Conservation (phyloP, 2,888 invertebrate genomes). For the Eupithecia subfuscata region DNA sequence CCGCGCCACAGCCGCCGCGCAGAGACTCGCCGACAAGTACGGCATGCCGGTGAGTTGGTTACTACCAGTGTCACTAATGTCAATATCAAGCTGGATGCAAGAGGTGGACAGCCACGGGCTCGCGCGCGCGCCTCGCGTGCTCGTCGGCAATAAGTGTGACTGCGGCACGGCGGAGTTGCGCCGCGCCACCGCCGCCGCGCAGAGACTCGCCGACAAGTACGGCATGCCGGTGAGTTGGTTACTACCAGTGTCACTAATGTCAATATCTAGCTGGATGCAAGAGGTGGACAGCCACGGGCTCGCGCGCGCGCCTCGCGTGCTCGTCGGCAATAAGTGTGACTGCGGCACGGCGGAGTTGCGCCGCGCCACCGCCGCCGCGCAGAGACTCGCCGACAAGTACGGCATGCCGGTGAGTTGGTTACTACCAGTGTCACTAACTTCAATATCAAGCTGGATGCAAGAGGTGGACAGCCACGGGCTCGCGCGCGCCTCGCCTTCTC, state of each 20-base stretch:
- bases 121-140: slow-evolving; percentile 86
- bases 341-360: slow-evolving; percentile 81
- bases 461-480: slow-evolving; percentile 89
- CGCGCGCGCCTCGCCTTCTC: slow-evolving; percentile 87
- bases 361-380: slow-evolving; percentile 88
- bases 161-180: slow-evolving; percentile 81
- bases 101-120: slow-evolving; percentile 89
- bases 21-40: slow-evolving; percentile 88
- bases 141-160: slow-evolving; percentile 93
- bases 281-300: slow-evolving; percentile 89
- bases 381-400: slow-evolving; percentile 88
- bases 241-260: too few species aligned
- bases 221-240: slow-evolving; percentile 86
- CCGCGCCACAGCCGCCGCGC: slow-evolving; percentile 88
- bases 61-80: too few species aligned
- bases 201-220: slow-evolving; percentile 88
- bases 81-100: slow-evolving; percentile 82
- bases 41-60: slow-evolving; percentile 86
- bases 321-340: slow-evolving; percentile 93
- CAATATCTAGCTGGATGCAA: slow-evolving; percentile 82
- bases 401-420: slow-evolving; percentile 87
- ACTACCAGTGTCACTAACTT: too few species aligned
- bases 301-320: slow-evolving; percentile 86
- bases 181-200: slow-evolving; percentile 88
- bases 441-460: slow-evolving; percentile 82